Base-by-base conservation (phyloP, 2,888 invertebrate species). In the Netelia inedita region DNA sequence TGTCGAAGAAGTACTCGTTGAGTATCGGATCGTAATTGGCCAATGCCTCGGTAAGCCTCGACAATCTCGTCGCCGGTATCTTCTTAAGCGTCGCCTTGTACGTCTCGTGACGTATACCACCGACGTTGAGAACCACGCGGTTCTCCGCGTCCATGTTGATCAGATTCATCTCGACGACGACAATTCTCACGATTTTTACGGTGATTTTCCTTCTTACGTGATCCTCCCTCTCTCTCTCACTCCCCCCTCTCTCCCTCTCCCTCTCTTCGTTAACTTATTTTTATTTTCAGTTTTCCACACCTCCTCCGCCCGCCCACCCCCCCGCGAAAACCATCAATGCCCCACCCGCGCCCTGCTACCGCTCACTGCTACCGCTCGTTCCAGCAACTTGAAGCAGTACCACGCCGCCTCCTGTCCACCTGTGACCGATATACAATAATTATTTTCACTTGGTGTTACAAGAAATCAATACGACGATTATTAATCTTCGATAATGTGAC, bases 1-100 rank as follows among this genome's bases (percentile, higher is more conserved):
- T 95, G 94, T 99, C 99, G 95, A 99, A 99, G 96, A 99, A 99
- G 95, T 99, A 99, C 95, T 99, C 99, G 94, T 99, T 99, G 92
- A 99, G 96, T 92, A 99, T 98, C 71, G 99, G 99, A 95, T 99
- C 99, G 95, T 99, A 99, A 95, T 99, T 99, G 93, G 98, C 99
- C 91, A 99, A 95, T 65, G 99, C 99, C 94, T 99, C 99, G 85
- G 98, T 98, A 88, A 99, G 96, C 87, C 98, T 95, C 72, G 99
- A 99, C 88, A 99, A 95, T 87, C 99, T 95, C 75, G 99, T 99
- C 91, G 99, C 99, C 53, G 99, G 99, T 93, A 99, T 99, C 95
- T 99, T 99, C 95, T 98, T 98, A 92, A 99, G 95, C 87, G 99
- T 99, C 87, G 98, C 98, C 94, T 98, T 98, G 95, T 98, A 98